Percentiles rank a stretch among this genome's conserved stretches.
These are phyloP conservation scores for Botia almorhae DNA, from an alignment of 2,797 vertebrate genomes.

Conservation along the genomic window DNA sequence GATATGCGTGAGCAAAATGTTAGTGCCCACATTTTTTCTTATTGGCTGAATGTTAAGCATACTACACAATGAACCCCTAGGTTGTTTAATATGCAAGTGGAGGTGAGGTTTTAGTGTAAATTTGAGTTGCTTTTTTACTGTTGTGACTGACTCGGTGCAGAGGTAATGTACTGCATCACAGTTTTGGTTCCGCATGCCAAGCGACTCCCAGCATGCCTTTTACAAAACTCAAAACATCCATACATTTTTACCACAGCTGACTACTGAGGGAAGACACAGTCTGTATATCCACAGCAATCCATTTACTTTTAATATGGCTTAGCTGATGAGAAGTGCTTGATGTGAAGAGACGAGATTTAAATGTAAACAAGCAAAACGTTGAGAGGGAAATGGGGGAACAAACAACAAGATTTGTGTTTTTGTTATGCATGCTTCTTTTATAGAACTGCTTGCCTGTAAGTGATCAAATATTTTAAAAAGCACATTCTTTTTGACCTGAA, in stretches of 20 bases:
- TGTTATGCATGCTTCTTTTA: slow-evolving; percentile 63
- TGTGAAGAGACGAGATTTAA: slow-evolving; percentile 61
- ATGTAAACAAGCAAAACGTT: slow-evolving; percentile 58
- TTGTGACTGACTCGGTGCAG: slow-evolving; percentile 68
- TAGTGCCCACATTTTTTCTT: slow-evolving; percentile 24
- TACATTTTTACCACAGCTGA: slow-evolving; percentile 60
- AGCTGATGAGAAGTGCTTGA: slow-evolving; percentile 52
- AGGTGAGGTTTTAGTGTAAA: slow-evolving; percentile 68
- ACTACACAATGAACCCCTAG: slow-evolving; percentile 15
- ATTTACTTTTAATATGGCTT: slow-evolving; percentile 35
- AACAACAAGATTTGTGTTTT: slow-evolving; percentile 61
- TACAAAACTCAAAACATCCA: slow-evolving; percentile 69
- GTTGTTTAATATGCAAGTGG: slow-evolving; percentile 19
- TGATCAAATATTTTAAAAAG: slow-evolving; percentile 37
- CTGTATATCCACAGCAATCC: neutral
- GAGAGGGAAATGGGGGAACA: slow-evolving; percentile 45
- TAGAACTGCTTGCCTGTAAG: slow-evolving; percentile 63
- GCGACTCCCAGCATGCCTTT: slow-evolving; percentile 74
- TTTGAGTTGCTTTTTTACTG: slow-evolving; percentile 58
- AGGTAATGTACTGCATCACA: slow-evolving; percentile 82
- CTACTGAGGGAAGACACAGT: slow-evolving; percentile 47
- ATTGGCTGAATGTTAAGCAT: slow-evolving; percentile 25
- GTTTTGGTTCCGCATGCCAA: slow-evolving; percentile 65
- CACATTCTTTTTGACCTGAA: slow-evolving; percentile 19
- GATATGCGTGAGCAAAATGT: slow-evolving; percentile 13